Base-by-base conservation (phyloP, 2,113 vertebrate genomes). In the Stigmatopora nigra region DNA sequence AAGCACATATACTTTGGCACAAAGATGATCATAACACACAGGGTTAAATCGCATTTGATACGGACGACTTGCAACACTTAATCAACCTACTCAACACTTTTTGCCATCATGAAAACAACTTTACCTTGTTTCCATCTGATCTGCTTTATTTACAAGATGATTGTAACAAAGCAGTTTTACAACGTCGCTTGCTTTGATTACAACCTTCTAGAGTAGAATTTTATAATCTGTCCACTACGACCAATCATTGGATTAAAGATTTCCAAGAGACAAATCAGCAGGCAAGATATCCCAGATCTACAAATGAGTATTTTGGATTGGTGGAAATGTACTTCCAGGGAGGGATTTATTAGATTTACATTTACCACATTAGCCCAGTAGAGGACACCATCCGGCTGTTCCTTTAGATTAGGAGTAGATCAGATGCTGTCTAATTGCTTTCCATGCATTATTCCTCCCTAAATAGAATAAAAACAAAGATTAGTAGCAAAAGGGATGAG, bases 221-320 rank as follows among this genome's bases (percentile, higher is more conserved):
- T 7, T 31, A 16, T 48, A 48, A 15, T 31, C 25, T 56, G 1
- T 2, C 20, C 25, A 56, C 53, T 3, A 56, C 22, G 6, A 41
- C 38, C 38, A 41, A 41, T 41, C 38, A 10, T 41, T 4, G 6
- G 0, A 3, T 0, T 7, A 1, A 0, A 5, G 2, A 55, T 61
- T 14, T 80, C 82, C 81, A 53, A 20, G 51, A 84, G 65, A 1
- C 72, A 6, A 0, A 0, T 0, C 0, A 35, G 19, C 20, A 76
- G 76, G 5, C 0, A 16, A 16, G 61, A 5, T 0, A 0, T 22
- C 0, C 38, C 7, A 0, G 0, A 2, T 47, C 10, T 16, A 64
- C 16, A 9, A 1, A 10, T 1, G 0, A 11, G 44, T 46, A n/a
- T 13, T 13, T 41, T 1, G 79, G 73, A 89, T 89, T 89, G 86